phyloP scores from a whole-genome alignment of 2,888 invertebrate species.

The Lasioglossum vierecki region DNA sequence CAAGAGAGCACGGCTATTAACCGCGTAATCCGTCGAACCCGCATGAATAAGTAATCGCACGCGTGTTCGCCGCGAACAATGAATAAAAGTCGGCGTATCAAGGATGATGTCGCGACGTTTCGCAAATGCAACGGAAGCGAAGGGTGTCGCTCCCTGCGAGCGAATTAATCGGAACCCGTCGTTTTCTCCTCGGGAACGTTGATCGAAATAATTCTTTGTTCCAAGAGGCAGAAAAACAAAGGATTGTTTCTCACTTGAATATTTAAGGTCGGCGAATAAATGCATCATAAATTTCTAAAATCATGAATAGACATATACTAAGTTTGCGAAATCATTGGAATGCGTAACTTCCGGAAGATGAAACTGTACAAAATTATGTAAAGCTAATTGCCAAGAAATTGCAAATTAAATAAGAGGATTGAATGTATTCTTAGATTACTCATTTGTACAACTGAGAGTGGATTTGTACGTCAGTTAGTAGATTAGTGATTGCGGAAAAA shows the following conservation, averaged over 20 bases:
- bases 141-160: not conserved
- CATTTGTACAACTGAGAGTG: not conserved
- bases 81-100: slow-evolving; percentile 26
- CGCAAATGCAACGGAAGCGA: slow-evolving; percentile 16
- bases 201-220: not conserved
- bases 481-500: not conserved
- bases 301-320: not conserved
- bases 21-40: slow-evolving; percentile 19
- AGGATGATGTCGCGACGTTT: slow-evolving; percentile 14
- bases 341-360: not conserved
- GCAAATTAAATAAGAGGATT: not conserved
- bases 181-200: not conserved
- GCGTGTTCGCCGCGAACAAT: slow-evolving; percentile 24
- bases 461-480: not conserved
- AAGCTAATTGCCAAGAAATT: not conserved
- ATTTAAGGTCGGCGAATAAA: not conserved
- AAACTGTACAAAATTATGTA: not conserved
- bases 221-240: not conserved
- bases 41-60: slow-evolving; percentile 25
- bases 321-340: not conserved
- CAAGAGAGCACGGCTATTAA: not conserved
- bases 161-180: not conserved
- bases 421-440: not conserved
- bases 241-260: not conserved
- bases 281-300: not conserved